Evolutionary conservation across 2,797 vertebrate genomes (phyloP), one percentile per base, ranked within the genome.

Genomic region (Pipistrellus kuhlii): DNA sequence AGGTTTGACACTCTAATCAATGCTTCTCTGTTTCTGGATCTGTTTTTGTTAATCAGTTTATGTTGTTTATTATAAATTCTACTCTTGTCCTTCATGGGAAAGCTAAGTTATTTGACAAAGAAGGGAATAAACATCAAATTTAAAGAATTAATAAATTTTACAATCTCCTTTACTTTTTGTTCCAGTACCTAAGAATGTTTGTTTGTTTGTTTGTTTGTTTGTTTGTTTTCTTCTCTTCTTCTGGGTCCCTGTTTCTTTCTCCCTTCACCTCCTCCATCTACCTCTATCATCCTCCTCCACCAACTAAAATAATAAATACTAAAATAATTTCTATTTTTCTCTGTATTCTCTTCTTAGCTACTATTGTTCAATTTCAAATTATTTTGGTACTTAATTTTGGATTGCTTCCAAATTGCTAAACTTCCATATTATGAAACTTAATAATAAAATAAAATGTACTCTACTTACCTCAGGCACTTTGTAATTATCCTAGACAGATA

Each of bases 391-490:
- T 75, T 35, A 84, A 46, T 6, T 64, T 91, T 78, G 68, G 55
- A 71, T 77, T 32, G n/a, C 15, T 86, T 88, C 80, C 80, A 92
- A 94, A 66, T 91, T 78, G 75, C 46, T 91, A 41, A 94, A 69
- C 30, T 78, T 89, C 21, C 51, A 73, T 66, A 57, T 66, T 82
- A 5, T 89, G 32, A 94, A 91, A 82, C 8, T 46, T 38, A 76
- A 84, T 86, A 68, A 91, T 77, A 38, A 96, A 91, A 82, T 59
- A 87, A 95, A 85, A 59, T 53, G 9, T 6, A 84, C 12, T 94
- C 62, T 86, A 44, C 8, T 8, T 78, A 75, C 18, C 8, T 14
- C 21, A 81, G n/a, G 30, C 48, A 93, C 23, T 71, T 48, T 44
- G n/a, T 82, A 64, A 85, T 91, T 82, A 69, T 51, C n/a, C 55